Evolutionary conservation across 2,113 vertebrate genomes (phyloP).

Genomic region (Ictalurus furcatus): DNA sequence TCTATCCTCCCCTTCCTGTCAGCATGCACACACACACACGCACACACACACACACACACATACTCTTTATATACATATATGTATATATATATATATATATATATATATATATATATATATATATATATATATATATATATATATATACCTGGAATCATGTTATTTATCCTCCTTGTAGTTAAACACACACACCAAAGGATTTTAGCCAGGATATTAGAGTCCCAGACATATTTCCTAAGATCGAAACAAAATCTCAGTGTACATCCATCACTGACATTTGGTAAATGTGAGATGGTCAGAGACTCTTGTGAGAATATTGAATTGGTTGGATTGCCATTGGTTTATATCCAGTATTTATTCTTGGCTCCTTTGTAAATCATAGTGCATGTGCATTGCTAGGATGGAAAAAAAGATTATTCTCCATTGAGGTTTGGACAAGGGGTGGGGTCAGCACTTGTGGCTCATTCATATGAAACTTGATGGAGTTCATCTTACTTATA

Average conservation of each 20-base stretch:
- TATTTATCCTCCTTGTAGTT: slow-evolving; percentile 24
- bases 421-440: background rate
- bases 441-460: background rate
- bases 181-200: slow-evolving; percentile 9
- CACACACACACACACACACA: background rate
- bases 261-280: slow-evolving; percentile 27
- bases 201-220: slow-evolving; percentile 10
- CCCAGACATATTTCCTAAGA: slow-evolving; percentile 22
- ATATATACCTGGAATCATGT: background rate
- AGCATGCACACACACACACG: slow-evolving; percentile 12
- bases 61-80: too few relatives aligned
- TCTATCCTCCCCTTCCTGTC: background rate
- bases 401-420: background rate
- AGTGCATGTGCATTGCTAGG: background rate
- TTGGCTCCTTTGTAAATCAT: background rate
- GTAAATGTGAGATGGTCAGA: slow-evolving; percentile 22
- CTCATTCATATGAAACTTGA: background rate
- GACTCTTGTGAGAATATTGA: slow-evolving; percentile 20
- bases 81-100: background rate
- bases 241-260: slow-evolving; percentile 21
- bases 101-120: background rate
- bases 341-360: background rate
- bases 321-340: background rate
- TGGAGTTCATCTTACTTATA: background rate
- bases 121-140: too few relatives aligned